Percentiles rank a stretch among this genome's conserved stretches.
Evolutionary conservation across 2,888 invertebrate genomes (phyloP).

Genomic region (Caprella mutica): DNA sequence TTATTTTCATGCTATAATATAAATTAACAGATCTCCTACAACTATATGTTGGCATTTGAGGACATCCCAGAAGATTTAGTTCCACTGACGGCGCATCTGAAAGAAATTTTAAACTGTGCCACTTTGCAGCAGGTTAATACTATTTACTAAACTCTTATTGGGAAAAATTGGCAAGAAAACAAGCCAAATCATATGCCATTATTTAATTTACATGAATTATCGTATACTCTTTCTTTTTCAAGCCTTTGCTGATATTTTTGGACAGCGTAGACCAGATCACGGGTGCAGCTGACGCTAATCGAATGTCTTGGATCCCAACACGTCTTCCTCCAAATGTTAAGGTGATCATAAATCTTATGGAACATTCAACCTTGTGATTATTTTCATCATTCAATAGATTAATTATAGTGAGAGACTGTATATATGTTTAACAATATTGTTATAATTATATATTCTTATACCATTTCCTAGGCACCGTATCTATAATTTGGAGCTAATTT

Average conservation of each 20-base stretch:
- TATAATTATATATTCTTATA: background rate
- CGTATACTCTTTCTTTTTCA: background rate
- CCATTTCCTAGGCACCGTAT: background rate
- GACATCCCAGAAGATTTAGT: slow-evolving; percentile 92
- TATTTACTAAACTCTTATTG: no score
- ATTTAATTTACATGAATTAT: no score
- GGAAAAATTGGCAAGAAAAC: no score
- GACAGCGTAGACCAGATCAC: slow-evolving; percentile 96
- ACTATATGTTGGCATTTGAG: slow-evolving; percentile 79
- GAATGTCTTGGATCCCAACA: slow-evolving; percentile 91
- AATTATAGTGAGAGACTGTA: background rate
- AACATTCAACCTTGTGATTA: background rate
- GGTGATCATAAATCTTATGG: slow-evolving; percentile 46
- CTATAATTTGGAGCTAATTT: background rate
- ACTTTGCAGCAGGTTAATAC: slow-evolving; percentile 54
- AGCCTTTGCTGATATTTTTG: slow-evolving; percentile 73
- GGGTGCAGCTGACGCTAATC: slow-evolving; percentile 74
- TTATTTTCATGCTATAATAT: no score
- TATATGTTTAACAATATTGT: background rate
- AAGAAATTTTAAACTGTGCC: slow-evolving; percentile 75
- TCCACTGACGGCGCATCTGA: slow-evolving; percentile 89
- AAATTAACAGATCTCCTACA: slow-evolving; percentile 66
- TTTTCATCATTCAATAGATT: background rate
- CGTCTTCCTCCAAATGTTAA: slow-evolving; percentile 78
- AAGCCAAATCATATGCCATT: no score